Percentiles rank a stretch among this genome's conserved stretches.
Evolutionary conservation across 2,797 vertebrate species (phyloP).

Genomic region (Paramormyrops hopkinsi): DNA sequence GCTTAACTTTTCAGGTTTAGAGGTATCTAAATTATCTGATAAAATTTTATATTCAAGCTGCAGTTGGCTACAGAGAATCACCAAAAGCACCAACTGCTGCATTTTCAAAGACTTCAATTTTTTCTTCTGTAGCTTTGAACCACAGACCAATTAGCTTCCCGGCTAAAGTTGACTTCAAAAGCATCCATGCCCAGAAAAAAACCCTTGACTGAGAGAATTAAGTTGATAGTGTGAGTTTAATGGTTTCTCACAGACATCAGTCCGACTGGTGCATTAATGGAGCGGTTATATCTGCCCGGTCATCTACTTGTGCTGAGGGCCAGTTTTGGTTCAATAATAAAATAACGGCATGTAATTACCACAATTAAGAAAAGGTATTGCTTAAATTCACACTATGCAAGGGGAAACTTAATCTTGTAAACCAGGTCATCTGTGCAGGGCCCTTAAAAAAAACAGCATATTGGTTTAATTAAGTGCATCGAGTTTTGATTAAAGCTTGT

Average conservation of each 20-base stretch:
- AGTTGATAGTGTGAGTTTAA: constrained; percentile 6
- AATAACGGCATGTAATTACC: constrained; percentile 16
- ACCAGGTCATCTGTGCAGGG: constrained; percentile 7
- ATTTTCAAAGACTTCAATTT: background rate
- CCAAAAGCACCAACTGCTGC: background rate
- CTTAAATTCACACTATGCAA: constrained; percentile 23
- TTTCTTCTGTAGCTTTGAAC: constrained; percentile 18
- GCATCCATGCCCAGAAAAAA: constrained; percentile 10
- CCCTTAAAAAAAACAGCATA: background rate
- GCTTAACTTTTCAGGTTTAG: background rate
- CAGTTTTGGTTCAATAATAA: background rate
- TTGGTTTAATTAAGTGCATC: constrained; percentile 14
- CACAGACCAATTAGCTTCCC: background rate
- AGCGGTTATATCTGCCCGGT: background rate
- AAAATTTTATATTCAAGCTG: constrained; percentile 4
- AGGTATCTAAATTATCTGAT: background rate
- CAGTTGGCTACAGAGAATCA: background rate
- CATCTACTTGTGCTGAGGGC: background rate
- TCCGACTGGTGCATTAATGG: background rate
- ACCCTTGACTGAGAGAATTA: constrained; percentile 11
- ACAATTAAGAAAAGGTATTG: background rate
- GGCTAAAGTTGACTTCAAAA: background rate
- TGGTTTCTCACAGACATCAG: constrained; percentile 10
- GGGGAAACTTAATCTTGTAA: constrained; percentile 21
- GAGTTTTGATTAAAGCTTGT: constrained; percentile 16